These are phyloP conservation scores for Dryoscopus gambensis DNA, from an alignment of 2,113 vertebrate species.

Conservation along the genomic window DNA sequence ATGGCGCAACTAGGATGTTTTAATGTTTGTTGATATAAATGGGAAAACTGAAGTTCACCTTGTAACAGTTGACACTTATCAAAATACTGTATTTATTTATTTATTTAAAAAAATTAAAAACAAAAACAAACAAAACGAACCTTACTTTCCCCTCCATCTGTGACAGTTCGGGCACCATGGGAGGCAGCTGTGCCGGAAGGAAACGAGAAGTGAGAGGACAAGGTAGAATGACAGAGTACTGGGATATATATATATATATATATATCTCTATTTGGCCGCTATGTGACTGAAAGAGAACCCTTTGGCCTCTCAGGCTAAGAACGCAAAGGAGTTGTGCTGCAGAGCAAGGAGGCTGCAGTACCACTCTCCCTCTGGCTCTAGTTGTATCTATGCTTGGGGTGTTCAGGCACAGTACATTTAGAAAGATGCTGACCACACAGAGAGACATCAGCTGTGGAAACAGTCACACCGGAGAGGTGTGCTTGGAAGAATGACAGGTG, in stretches of 20 bases:
- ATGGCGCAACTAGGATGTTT: background rate
- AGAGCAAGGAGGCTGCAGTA: background rate
- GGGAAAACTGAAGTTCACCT: background rate
- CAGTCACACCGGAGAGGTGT: background rate
- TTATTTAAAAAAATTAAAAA: too few relatives aligned
- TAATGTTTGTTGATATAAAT: background rate
- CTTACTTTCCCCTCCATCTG: background rate
- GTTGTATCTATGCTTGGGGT: rapidly evolving
- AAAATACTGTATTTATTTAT: background rate
- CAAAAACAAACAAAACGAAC: background rate
- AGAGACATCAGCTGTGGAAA: background rate
- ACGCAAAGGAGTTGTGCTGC: background rate
- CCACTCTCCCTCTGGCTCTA: background rate
- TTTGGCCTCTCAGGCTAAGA: background rate
- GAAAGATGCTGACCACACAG: background rate
- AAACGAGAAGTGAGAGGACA: background rate
- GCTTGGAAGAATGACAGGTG: background rate
- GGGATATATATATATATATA: too few relatives aligned
- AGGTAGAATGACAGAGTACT: background rate
- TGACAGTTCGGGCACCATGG: background rate
- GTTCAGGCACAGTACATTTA: background rate
- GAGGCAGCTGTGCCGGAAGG: background rate
- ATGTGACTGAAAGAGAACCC: background rate
- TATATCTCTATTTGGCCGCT: rapidly evolving
- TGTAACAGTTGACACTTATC: background rate